Evolutionary conservation across 2,797 vertebrate genomes (phyloP).

Genomic region (Thalassophryne amazonica): DNA sequence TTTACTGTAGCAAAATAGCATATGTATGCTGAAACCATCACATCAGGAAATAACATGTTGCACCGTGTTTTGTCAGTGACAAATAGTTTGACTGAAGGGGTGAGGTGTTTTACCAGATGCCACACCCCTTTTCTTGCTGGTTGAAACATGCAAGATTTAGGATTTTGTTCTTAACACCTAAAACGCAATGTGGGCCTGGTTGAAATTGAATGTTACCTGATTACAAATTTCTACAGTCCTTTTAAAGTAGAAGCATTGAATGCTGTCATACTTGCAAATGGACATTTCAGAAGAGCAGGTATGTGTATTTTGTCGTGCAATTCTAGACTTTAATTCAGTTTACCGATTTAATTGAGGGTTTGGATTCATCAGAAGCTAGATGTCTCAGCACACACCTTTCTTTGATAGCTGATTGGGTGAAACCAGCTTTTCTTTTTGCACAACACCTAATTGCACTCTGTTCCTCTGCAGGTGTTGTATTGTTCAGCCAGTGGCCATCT

Average conservation of each 20-base stretch:
- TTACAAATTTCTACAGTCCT: no score
- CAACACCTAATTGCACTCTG: slow-evolving; percentile 49
- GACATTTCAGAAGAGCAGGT: not conserved
- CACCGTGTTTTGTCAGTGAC: no score
- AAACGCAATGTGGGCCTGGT: no score
- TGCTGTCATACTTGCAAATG: not conserved
- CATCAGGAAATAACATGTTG: no score
- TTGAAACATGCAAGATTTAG: no score
- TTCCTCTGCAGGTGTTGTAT: slow-evolving; percentile 76
- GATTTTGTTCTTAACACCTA: no score
- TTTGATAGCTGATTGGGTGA: slow-evolving; percentile 8
- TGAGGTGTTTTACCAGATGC: no score
- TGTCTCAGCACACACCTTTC: not conserved
- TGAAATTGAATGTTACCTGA: no score
- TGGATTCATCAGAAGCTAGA: slow-evolving; percentile 4
- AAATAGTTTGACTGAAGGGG: no score
- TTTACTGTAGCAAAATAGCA: no score
- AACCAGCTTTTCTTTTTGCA: slow-evolving; percentile 31
- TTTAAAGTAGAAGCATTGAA: not conserved
- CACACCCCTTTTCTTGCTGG: no score
- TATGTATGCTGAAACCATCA: no score
- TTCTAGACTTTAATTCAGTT: not conserved
- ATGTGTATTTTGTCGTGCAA: not conserved
- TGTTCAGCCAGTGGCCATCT: slow-evolving; percentile 79
- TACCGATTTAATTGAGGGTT: not conserved